These are phyloP conservation scores for Cyclophora punctaria DNA, from an alignment of 2,888 invertebrate species.

Conservation along the genomic window DNA sequence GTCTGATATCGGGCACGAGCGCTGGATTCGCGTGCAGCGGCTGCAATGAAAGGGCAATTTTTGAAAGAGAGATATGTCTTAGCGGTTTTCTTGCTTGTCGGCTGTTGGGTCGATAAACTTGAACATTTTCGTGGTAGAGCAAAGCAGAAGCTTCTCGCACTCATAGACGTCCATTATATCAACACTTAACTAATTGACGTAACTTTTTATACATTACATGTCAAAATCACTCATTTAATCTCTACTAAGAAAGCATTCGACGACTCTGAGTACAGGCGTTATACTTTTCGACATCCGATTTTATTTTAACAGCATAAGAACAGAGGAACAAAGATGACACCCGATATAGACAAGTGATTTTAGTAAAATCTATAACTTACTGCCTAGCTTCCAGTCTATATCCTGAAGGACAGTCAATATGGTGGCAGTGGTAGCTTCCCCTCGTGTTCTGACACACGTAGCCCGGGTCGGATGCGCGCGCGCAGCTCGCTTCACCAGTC, in stretches of 20 bases:
- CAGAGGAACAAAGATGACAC: neutral
- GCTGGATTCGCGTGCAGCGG: constrained; percentile 84
- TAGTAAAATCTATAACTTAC: constrained; percentile 67
- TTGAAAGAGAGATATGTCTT: neutral
- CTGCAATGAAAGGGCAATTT: constrained; percentile 60
- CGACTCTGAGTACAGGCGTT: no score
- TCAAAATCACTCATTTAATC: no score
- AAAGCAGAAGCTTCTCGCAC: no score
- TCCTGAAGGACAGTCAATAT: constrained; percentile 88
- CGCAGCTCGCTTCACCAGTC: constrained; percentile 83
- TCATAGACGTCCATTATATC: no score
- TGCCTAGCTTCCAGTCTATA: constrained; percentile 90
- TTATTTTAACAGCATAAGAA: neutral
- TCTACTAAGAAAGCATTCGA: no score
- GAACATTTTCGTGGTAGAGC: no score
- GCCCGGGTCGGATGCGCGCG: constrained; percentile 74
- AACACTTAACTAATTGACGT: no score
- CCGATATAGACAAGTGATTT: no score
- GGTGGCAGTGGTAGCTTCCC: constrained; percentile 91
- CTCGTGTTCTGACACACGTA: constrained; percentile 92
- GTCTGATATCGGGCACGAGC: constrained; percentile 83
- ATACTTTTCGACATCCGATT: neutral
- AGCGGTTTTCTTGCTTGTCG: no score
- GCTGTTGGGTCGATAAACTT: no score
- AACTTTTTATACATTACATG: no score